These are phyloP conservation scores for Vicugna pacos DNA, from an alignment of 2,113 vertebrate genomes.

Conservation along the genomic window DNA sequence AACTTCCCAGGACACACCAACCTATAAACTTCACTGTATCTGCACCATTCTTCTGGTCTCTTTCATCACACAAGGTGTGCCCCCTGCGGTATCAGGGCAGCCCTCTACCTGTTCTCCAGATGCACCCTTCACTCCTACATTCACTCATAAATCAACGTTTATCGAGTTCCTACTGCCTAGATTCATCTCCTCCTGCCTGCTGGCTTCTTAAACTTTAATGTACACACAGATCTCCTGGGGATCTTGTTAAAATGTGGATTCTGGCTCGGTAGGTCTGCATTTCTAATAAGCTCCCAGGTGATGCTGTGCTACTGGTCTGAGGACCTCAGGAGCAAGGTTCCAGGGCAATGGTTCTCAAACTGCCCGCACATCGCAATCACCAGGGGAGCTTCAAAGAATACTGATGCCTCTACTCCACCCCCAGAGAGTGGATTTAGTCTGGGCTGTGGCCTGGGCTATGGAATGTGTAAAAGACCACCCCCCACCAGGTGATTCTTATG, in stretches of 20 bases:
- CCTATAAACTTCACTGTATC: background rate
- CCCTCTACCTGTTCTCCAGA: background rate
- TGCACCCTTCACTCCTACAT: background rate
- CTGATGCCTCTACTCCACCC: background rate
- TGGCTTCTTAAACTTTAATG: conserved; percentile 48
- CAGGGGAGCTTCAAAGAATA: background rate
- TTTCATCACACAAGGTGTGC: background rate
- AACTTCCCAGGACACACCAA: conserved; percentile 19
- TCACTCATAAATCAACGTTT: conserved; percentile 68
- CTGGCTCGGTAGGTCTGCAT: background rate
- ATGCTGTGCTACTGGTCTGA: background rate
- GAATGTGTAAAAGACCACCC: background rate
- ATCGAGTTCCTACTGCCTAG: background rate
- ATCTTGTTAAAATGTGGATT: background rate
- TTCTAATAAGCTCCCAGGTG: background rate
- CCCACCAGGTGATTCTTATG: background rate
- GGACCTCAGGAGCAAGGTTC: background rate
- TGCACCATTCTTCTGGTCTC: background rate
- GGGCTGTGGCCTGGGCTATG: background rate
- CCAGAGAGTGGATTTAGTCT: background rate
- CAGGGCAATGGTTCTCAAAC: background rate
- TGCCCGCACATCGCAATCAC: background rate
- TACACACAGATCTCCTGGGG: background rate
- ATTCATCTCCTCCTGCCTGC: conserved; percentile 30
- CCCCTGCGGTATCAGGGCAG: background rate